Evolutionary conservation across 1,140 invertebrate genomes (phyloP), one percentile per base, ranked within the genome.

Genomic region (Diuraphis noxia): DNA sequence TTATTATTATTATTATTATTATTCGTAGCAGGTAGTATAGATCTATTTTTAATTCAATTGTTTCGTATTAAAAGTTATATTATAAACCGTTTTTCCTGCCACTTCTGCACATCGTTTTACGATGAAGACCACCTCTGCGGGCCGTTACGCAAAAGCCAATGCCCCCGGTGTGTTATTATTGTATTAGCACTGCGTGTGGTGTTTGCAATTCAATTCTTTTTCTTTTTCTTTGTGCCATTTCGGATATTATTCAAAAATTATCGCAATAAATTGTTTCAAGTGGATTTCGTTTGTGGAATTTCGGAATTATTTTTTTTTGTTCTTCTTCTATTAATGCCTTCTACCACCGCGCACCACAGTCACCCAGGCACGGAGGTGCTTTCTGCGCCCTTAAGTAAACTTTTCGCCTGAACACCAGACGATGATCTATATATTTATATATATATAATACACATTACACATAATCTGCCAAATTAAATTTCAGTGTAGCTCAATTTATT

Each of bases 161-260:
- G 85, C 36, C 34, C 49, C 23, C 30, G n/a, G 84, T 0, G 41
- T 38, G 84, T 85, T 46, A 38, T 46, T 34, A 34, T 85, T 85
- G 41, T 43, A 34, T 34, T 85, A 85, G 17, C 30, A 21, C 43
- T 23, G 84, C n/a, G 7, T 72, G 25, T 40, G 38, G 19, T 25
- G 40, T 63, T 56, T 56, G 52, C 86, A 40, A 88, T 56, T 56
- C 86, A 63, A 63, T 88, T 86, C 25, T 49, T 82, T 72, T 72
- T 40, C 40, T 17, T n/a, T n/a, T n/a, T n/a, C n/a, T n/a, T n/a
- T n/a, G n/a, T 13, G 21, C 56, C 38, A 43, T 90, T 90, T 77
- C 34, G 40, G 19, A 90, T 79, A 36, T 90, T 79, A 79, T 90
- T 79, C 56, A 43, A 79, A 90, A 90, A 81, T 90, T 46, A 90